phyloP scores from a whole-genome alignment of 2,113 vertebrate genomes.

The Motacilla alba region DNA sequence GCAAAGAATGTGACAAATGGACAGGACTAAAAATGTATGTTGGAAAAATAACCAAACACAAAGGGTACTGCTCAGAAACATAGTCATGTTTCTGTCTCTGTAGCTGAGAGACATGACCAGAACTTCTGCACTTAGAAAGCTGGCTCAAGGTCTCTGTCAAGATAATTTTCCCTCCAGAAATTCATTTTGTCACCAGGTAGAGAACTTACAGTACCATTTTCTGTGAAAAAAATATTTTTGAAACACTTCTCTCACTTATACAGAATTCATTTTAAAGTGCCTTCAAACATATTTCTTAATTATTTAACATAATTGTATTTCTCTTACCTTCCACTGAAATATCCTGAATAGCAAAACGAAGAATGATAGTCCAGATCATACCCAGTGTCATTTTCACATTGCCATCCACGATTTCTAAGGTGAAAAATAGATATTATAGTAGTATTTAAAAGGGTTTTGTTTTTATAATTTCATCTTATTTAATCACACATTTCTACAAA shows the following conservation, averaged over 20 bases:
- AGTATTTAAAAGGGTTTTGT: background rate
- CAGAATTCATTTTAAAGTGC: background rate
- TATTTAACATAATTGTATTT: background rate
- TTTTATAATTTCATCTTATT: background rate
- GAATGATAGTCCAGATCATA: constrained; percentile 99
- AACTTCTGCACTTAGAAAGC: background rate
- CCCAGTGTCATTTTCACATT: constrained; percentile 99
- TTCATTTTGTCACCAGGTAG: background rate
- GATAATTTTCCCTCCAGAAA: background rate
- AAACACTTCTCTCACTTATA: background rate
- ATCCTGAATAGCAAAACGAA: constrained; percentile 98
- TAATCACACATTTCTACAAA: background rate
- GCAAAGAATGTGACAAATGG: background rate
- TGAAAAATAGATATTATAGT: background rate
- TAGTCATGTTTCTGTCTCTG: background rate
- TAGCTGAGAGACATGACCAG: background rate
- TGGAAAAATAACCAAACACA: background rate
- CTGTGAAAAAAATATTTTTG: background rate
- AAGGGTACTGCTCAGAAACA: background rate
- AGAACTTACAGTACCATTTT: background rate
- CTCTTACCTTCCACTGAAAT: constrained; percentile 97
- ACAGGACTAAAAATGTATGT: background rate
- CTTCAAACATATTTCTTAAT: background rate
- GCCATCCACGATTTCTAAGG: constrained; percentile 94
- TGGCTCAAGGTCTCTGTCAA: background rate